Conservation (phyloP, 1,140 invertebrate genomes). For the Drosophila quadrilineata region DNA sequence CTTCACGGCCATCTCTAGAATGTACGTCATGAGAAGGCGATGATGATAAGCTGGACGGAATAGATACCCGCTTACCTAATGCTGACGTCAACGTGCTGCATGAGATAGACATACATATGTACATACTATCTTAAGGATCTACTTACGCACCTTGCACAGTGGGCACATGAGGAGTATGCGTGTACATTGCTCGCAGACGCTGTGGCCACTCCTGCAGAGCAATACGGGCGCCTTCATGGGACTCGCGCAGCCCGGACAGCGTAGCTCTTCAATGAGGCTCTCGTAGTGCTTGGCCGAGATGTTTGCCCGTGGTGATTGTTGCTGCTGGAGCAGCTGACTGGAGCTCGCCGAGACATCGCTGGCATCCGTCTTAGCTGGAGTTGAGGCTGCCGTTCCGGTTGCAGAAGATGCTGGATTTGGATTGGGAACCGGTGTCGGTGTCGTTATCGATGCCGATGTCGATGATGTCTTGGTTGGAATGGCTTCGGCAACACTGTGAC, state of each 20-base stretch:
- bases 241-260: conserved; percentile 76
- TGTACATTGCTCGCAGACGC: conserved; percentile 75
- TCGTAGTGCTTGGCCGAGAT: conserved; percentile 69
- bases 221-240: conserved; percentile 74
- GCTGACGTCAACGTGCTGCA: conserved; percentile 17
- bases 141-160: conserved; percentile 67
- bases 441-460: not conserved
- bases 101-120: not conserved
- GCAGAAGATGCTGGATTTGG: not conserved
- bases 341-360: no score
- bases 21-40: no score
- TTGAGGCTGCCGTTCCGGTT: not conserved
- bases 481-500: conserved; percentile 32
- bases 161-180: conserved; percentile 73
- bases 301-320: not conserved
- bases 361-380: not conserved
- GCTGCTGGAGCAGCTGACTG: not conserved
- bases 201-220: conserved; percentile 75
- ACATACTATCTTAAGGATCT: not conserved
- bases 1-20: no score
- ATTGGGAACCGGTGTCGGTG: not conserved
- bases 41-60: not conserved
- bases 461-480: not conserved
- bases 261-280: conserved; percentile 72
- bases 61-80: conserved; percentile 27